phyloP scores from a whole-genome alignment of 2,888 invertebrate species.

The Euzophera pinguis region DNA sequence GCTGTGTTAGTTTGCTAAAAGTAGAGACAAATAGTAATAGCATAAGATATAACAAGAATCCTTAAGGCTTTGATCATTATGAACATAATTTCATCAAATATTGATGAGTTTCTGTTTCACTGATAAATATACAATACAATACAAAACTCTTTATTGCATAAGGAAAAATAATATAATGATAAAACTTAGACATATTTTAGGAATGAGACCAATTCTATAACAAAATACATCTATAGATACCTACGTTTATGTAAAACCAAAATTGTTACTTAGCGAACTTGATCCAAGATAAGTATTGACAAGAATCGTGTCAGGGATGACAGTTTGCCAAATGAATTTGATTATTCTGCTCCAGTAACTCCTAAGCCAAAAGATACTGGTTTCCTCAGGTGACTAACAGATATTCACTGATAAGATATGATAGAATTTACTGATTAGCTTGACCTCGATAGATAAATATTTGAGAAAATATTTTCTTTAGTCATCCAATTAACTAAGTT shows the following conservation, averaged over 20 bases:
- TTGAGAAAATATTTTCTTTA: neutral
- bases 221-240: conserved; percentile 10
- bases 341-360: conserved; percentile 21
- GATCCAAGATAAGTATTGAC: conserved; percentile 18
- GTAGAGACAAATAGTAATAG: too few species aligned
- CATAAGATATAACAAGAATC: too few species aligned
- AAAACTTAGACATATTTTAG: neutral
- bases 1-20: too few species aligned
- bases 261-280: conserved; percentile 17
- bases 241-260: neutral
- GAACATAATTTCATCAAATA: too few species aligned
- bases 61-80: too few species aligned
- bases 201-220: neutral
- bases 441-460: conserved; percentile 52
- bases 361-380: neutral
- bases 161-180: too few species aligned
- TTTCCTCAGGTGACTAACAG: conserved; percentile 30
- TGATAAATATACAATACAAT: neutral
- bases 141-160: too few species aligned
- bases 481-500: neutral
- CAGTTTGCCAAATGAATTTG: conserved; percentile 24
- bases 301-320: conserved; percentile 14
- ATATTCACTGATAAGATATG: conserved; percentile 44
- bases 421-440: conserved; percentile 42
- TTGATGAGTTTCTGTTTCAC: neutral